These are phyloP conservation scores for Tetheella fluctuosa DNA, from an alignment of 2,888 invertebrate species.

Conservation along the genomic window DNA sequence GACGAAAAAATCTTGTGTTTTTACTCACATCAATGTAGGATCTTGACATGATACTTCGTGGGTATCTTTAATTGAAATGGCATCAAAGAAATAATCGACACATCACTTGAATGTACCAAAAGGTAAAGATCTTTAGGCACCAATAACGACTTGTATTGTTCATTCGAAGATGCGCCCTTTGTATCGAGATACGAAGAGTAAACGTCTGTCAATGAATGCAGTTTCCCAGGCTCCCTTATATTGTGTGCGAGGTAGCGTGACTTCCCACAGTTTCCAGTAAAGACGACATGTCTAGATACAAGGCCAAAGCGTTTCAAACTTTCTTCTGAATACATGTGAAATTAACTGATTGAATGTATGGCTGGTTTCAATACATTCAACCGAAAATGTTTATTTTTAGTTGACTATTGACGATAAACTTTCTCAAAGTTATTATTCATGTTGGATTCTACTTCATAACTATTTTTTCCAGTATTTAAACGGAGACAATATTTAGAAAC, in stretches of 20 bases:
- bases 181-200: constrained; percentile 14
- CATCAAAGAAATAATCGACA: not conserved
- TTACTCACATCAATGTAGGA: too few species aligned
- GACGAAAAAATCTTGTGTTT: too few species aligned
- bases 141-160: constrained; percentile 10
- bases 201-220: constrained; percentile 20
- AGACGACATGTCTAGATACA: constrained; percentile 14
- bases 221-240: constrained; percentile 30
- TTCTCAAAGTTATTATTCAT: too few species aligned
- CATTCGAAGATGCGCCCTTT: constrained; percentile 14
- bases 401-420: too few species aligned
- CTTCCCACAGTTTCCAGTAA: constrained; percentile 27
- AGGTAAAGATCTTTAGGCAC: not conserved
- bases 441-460: too few species aligned
- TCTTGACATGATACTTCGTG: too few species aligned
- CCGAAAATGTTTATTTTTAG: too few species aligned
- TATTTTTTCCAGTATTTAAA: too few species aligned
- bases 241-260: constrained; percentile 35
- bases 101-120: not conserved
- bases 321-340: not conserved
- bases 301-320: constrained; percentile 17
- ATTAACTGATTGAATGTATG: too few species aligned
- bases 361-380: too few species aligned
- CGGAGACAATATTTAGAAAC: not conserved
- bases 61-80: not conserved